Percentiles rank a stretch among this genome's conserved stretches.
Evolutionary conservation across 37 sponge, comb jelly and placozoan species (phyloP).

Genomic region (Chondrosia reniformis): DNA sequence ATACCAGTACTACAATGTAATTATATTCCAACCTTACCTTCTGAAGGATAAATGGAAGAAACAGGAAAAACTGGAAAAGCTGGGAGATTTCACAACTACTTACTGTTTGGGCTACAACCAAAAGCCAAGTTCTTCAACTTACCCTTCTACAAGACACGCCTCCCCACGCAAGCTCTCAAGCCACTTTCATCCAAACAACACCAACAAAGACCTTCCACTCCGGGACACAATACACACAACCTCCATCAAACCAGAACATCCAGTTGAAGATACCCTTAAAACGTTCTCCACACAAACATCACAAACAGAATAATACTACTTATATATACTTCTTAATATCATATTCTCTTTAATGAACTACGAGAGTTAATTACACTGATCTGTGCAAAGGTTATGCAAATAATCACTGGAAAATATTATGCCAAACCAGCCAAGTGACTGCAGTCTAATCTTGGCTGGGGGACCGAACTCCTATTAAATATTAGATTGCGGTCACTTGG

Average conservation of each 20-base stretch:
- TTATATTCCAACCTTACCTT: neutral
- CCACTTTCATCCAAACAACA: slow-evolving; percentile 59
- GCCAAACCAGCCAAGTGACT: no score
- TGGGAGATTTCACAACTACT: slow-evolving; percentile 36
- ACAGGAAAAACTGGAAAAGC: slow-evolving; percentile 29
- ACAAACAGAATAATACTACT: no score
- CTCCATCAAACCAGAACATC: slow-evolving; percentile 36
- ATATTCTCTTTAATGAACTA: no score
- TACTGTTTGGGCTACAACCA: slow-evolving; percentile 43
- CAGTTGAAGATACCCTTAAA: no score
- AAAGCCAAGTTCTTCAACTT: neutral
- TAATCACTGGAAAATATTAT: no score
- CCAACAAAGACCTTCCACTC: slow-evolving; percentile 56
- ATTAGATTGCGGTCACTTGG: no score
- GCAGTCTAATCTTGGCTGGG: no score
- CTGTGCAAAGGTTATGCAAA: no score
- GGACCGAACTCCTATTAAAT: no score
- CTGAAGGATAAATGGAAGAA: slow-evolving; percentile 59
- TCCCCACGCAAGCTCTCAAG: slow-evolving; percentile 60
- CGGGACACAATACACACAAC: slow-evolving; percentile 27
- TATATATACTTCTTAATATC: no score
- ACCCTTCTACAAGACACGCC: slow-evolving; percentile 3
- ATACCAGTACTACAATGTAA: neutral
- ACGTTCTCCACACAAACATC: no score
- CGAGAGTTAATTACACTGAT: no score